Evolutionary conservation across 1,140 invertebrate species (phyloP).

Genomic region (Listronotus bonariensis): DNA sequence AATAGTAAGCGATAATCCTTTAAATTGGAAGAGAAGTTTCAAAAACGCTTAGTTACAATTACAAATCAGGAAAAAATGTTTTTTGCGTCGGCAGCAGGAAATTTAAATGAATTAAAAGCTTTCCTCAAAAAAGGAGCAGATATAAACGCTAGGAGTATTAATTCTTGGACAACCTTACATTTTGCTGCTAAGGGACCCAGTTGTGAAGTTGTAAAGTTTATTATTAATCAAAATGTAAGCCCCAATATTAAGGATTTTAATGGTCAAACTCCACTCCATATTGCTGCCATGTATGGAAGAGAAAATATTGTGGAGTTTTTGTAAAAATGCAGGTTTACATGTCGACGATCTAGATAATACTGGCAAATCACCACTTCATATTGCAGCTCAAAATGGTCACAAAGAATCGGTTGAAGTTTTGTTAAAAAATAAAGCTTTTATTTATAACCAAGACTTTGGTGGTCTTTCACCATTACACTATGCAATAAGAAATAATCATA

Average conservation of each 20-base stretch:
- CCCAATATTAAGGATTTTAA: not conserved
- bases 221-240: conserved; percentile 1
- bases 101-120: not conserved
- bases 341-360: conserved; percentile 70
- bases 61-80: conserved; percentile 9
- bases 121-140: conserved; percentile 3
- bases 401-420: conserved; percentile 70
- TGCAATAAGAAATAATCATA: conserved; percentile 36
- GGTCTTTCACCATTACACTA: conserved; percentile 40
- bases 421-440: conserved; percentile 56
- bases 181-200: conserved; percentile 3
- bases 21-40: not conserved
- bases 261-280: conserved; percentile 6
- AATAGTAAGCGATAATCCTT: not conserved
- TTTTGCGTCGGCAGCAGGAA: not conserved
- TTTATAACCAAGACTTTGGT: conserved; percentile 3
- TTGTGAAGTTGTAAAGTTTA: not conserved
- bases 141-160: conserved; percentile 8
- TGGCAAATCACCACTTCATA: conserved; percentile 77
- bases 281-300: conserved; percentile 7
- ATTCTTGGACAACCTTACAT: conserved; percentile 2
- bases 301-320: not conserved
- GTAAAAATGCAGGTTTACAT: conserved; percentile 48
- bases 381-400: conserved; percentile 72
- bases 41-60: not conserved